Evolutionary conservation across 2,797 vertebrate species (phyloP).

Genomic region (Xiphophorus birchmanni): DNA sequence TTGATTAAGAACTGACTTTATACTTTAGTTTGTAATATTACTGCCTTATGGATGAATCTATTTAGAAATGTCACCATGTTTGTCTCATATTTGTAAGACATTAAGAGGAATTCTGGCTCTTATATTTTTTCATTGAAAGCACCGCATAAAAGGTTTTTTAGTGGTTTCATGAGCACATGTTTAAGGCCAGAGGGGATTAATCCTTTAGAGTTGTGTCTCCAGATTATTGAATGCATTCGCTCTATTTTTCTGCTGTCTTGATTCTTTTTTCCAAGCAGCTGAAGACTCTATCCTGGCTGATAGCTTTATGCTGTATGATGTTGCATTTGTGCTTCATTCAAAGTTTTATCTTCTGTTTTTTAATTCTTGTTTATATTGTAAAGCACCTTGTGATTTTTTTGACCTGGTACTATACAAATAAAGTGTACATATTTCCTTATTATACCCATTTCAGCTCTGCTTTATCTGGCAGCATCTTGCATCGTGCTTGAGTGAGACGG

Average conservation of each 20-base stretch:
- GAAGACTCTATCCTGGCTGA: not conserved
- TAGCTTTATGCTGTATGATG: not conserved
- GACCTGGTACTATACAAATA: not conserved
- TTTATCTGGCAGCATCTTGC: not conserved
- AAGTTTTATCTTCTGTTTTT: not conserved
- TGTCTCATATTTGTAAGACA: not conserved
- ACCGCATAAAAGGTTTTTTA: not conserved
- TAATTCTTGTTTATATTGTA: not conserved
- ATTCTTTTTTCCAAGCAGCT: not conserved
- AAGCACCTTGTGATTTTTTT: not conserved
- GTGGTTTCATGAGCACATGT: not conserved
- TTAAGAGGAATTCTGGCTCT: not conserved
- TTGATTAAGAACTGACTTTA: not conserved
- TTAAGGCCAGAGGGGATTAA: not conserved
- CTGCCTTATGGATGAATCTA: not conserved
- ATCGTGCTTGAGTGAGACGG: not conserved
- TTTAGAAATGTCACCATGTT: not conserved
- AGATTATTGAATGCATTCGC: not conserved
- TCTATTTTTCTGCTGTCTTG: not conserved
- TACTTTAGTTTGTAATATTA: not conserved
- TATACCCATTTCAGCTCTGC: not conserved
- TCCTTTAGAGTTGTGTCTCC: not conserved
- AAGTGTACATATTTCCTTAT: not conserved
- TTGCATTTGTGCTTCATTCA: not conserved
- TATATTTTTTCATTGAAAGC: not conserved